Conservation (phyloP, 2,888 invertebrate species). For the Oscheius sp. region DNA sequence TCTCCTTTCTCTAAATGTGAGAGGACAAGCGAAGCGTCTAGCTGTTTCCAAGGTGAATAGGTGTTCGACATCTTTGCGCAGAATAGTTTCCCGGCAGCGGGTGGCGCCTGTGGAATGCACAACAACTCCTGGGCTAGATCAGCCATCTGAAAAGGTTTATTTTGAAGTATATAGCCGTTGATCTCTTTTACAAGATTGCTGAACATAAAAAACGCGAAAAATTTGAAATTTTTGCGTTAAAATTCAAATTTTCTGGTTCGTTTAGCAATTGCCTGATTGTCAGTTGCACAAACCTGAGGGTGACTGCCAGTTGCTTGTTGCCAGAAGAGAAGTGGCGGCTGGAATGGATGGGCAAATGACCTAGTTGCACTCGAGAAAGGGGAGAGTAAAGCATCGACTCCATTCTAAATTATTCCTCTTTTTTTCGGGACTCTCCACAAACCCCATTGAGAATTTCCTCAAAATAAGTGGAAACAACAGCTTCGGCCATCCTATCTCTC, state of each 20-base stretch:
- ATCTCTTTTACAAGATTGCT: too few relatives aligned
- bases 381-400: conserved; percentile 41
- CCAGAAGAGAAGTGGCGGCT: conserved; percentile 47
- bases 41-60: conserved; percentile 21
- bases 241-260: too few relatives aligned
- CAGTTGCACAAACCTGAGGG: conserved; percentile 18
- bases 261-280: too few relatives aligned
- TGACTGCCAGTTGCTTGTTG: conserved; percentile 18
- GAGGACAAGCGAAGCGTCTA: conserved; percentile 35
- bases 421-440: too few relatives aligned
- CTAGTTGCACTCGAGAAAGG: conserved; percentile 30
- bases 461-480: conserved; percentile 41
- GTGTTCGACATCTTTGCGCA: conserved; percentile 13
- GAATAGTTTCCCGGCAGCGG: conserved; percentile 45
- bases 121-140: conserved; percentile 61
- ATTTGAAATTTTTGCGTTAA: too few relatives aligned
- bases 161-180: too few relatives aligned
- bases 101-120: conserved; percentile 55
- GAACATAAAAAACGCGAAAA: too few relatives aligned
- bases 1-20: conserved; percentile 38
- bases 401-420: conserved; percentile 33
- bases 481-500: conserved; percentile 26
- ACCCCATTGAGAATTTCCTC: conserved; percentile 46
- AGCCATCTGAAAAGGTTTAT: conserved; percentile 37
- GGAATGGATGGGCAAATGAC: conserved; percentile 48